Evolutionary conservation across 2,797 vertebrate species (phyloP).

Genomic region (Carduelis carduelis): DNA sequence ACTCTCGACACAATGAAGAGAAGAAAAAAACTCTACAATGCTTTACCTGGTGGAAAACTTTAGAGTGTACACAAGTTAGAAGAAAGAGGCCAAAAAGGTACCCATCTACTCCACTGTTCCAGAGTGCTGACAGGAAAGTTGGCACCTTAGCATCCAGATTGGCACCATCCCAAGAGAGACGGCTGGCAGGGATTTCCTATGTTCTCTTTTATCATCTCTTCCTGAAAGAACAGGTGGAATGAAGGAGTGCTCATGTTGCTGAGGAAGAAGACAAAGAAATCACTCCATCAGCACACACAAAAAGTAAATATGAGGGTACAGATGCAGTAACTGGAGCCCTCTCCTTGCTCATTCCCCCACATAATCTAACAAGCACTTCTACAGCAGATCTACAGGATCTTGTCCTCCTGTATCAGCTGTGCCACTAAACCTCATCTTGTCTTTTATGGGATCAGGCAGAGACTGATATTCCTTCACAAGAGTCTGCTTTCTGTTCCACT

Average conservation of each 20-base stretch:
- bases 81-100: neutral
- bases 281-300: rapidly evolving
- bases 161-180: neutral
- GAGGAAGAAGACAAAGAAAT: neutral
- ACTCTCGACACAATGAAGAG: neutral
- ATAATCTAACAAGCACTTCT: neutral
- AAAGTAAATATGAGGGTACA: neutral
- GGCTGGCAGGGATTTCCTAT: neutral
- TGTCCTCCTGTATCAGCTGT: neutral
- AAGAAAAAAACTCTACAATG: neutral
- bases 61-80: neutral
- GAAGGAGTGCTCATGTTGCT: rapidly evolving
- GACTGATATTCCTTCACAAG: neutral
- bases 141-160: neutral
- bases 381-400: neutral
- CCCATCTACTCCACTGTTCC: neutral
- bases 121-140: neutral
- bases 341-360: neutral
- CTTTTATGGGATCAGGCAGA: neutral
- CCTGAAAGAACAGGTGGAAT: neutral
- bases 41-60: neutral
- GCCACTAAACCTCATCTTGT: neutral
- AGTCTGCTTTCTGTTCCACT: neutral
- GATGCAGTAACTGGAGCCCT: neutral
- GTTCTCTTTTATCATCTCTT: neutral